These are phyloP conservation scores for Eupithecia insigniata DNA, from an alignment of 2,888 invertebrate genomes.

Conservation along the genomic window DNA sequence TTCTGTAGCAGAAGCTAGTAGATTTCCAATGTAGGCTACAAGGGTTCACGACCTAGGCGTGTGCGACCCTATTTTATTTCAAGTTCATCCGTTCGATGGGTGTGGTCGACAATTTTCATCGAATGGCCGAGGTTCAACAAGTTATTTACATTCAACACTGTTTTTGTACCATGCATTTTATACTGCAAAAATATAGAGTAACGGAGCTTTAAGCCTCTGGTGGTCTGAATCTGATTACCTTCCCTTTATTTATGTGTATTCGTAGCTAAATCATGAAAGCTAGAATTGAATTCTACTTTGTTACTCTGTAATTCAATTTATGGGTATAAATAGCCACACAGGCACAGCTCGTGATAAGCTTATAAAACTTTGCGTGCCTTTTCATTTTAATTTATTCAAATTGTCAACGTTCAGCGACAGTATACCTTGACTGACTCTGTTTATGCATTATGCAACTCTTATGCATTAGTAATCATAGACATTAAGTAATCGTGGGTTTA, in stretches of 20 bases:
- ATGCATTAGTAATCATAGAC: slow-evolving; percentile 47
- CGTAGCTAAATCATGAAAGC: slow-evolving; percentile 16
- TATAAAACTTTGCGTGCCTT: slow-evolving; percentile 10
- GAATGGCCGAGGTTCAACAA: slow-evolving; percentile 48
- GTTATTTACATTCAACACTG: slow-evolving; percentile 42
- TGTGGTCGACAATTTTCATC: slow-evolving; percentile 65
- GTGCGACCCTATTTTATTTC: slow-evolving; percentile 65
- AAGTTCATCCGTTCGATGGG: slow-evolving; percentile 59
- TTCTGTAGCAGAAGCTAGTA: slow-evolving; percentile 26
- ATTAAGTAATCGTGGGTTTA: slow-evolving; percentile 43
- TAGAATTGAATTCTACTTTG: slow-evolving; percentile 13
- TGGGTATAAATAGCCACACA: slow-evolving; percentile 10
- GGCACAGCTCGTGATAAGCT: slow-evolving; percentile 13
- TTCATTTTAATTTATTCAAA: slow-evolving; percentile 41
- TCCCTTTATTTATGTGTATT: slow-evolving; percentile 36
- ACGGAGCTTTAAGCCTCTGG: slow-evolving; percentile 21
- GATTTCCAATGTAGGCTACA: slow-evolving; percentile 38
- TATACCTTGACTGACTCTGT: slow-evolving; percentile 47
- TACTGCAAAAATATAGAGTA: slow-evolving; percentile 32
- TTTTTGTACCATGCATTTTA: slow-evolving; percentile 31
- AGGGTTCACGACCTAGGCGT: slow-evolving; percentile 66
- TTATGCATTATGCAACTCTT: slow-evolving; percentile 56
- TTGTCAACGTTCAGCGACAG: slow-evolving; percentile 40
- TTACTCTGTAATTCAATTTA: slow-evolving; percentile 17
- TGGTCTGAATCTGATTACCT: slow-evolving; percentile 41